phyloP scores from a whole-genome alignment of 1,140 invertebrate species.

The Chlorops oryzae region DNA sequence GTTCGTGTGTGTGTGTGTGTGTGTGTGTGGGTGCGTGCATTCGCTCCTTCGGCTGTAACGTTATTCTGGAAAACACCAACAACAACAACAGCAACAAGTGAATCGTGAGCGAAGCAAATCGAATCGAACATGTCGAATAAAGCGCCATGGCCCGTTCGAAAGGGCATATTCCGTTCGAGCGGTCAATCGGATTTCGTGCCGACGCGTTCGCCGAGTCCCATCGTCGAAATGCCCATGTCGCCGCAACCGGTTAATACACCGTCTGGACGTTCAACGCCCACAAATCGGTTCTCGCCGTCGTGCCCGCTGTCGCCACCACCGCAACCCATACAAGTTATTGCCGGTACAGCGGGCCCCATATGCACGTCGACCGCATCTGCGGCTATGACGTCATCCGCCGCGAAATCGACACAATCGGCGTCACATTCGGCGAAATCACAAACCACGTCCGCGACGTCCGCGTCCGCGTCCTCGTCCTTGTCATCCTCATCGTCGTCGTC shows the following conservation, averaged over 20 bases:
- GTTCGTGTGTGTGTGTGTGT: too few species aligned
- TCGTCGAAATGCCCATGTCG: conserved; percentile 44
- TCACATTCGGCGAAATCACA: neutral
- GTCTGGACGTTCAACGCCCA: conserved; percentile 20
- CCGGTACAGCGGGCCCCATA: conserved; percentile 14
- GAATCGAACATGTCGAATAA: conserved; percentile 48
- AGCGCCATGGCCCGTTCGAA: conserved; percentile 63
- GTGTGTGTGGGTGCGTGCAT: too few species aligned
- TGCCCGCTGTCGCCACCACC: conserved; percentile 39
- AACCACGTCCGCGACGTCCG: neutral
- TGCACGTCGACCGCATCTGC: conserved; percentile 15
- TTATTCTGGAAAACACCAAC: neutral
- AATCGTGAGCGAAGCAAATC: too few species aligned
- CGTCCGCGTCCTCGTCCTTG: conserved; percentile 14
- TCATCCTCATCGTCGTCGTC: conserved; percentile 25
- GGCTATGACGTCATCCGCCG: conserved; percentile 18
- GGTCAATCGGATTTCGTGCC: conserved; percentile 47
- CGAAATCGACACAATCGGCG: neutral
- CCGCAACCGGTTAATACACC: conserved; percentile 36
- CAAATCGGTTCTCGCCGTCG: conserved; percentile 22
- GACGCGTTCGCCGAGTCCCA: conserved; percentile 42
- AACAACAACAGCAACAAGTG: too few species aligned
- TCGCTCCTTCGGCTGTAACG: too few species aligned
- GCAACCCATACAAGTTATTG: conserved; percentile 38
- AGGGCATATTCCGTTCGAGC: conserved; percentile 55